Conservation (phyloP, 1,140 invertebrate genomes). For the Leptinotarsa texana region DNA sequence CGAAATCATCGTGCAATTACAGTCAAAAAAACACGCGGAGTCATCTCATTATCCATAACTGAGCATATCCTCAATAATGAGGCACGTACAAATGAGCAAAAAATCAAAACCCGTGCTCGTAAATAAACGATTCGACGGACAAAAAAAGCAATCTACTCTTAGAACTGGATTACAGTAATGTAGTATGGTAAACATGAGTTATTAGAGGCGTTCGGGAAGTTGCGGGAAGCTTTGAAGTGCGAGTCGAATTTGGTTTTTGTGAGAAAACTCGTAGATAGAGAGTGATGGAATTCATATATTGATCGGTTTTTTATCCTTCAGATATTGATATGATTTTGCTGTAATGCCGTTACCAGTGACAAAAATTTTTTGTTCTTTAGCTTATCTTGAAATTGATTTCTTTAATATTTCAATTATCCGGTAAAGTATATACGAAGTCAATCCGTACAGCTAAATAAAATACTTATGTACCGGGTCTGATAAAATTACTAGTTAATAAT, state of each 20-base stretch:
- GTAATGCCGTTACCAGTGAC: too few relatives aligned
- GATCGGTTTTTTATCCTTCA: too few relatives aligned
- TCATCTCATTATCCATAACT: not conserved
- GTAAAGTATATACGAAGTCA: too few relatives aligned
- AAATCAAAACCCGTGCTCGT: slow-evolving; percentile 13
- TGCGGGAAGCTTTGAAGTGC: not conserved
- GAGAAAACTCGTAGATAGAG: too few relatives aligned
- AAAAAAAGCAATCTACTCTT: slow-evolving; percentile 8
- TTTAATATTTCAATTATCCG: too few relatives aligned
- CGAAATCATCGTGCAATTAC: not conserved
- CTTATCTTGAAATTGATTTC: too few relatives aligned
- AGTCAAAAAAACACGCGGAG: slow-evolving; percentile 1
- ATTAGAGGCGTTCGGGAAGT: not conserved
- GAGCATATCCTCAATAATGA: not conserved
- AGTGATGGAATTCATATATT: too few relatives aligned
- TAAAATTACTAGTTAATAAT: too few relatives aligned
- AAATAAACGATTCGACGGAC: slow-evolving; percentile 7
- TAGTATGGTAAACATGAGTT: slow-evolving; percentile 7
- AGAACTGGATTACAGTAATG: not conserved
- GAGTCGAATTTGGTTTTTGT: not conserved
- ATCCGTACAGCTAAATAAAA: too few relatives aligned
- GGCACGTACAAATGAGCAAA: not conserved
- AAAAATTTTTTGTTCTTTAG: too few relatives aligned
- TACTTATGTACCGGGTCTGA: too few relatives aligned
- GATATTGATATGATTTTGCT: too few relatives aligned